Conservation (phyloP, 1,140 invertebrate species). For the Microplitis mediator region DNA sequence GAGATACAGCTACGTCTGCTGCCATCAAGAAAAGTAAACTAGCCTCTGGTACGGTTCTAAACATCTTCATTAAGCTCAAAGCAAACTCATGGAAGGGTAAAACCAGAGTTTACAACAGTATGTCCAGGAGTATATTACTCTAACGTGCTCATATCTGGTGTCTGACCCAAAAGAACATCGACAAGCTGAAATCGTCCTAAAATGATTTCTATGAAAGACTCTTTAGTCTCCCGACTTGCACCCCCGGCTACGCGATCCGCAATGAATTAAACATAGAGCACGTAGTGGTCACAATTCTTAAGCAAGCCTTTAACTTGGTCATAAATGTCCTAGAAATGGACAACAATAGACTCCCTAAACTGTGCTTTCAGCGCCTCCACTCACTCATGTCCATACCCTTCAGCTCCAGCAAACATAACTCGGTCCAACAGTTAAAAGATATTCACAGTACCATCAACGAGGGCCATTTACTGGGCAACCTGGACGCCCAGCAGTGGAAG, state of each 20-base stretch:
- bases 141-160: slow-evolving; percentile 6
- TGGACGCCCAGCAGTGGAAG: too few species aligned
- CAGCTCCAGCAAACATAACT: not conserved
- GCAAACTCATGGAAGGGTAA: slow-evolving; percentile 8
- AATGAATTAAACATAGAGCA: not conserved
- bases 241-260: not conserved
- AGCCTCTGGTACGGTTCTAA: not conserved
- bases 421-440: too few species aligned
- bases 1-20: not conserved
- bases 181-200: not conserved
- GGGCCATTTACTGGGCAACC: too few species aligned
- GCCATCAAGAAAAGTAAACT: not conserved
- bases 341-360: slow-evolving; percentile 1
- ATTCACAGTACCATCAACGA: too few species aligned
- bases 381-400: not conserved
- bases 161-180: not conserved
- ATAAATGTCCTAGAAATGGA: slow-evolving; percentile 9
- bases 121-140: not conserved
- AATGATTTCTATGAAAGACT: slow-evolving; percentile 7
- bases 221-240: slow-evolving; percentile 1
- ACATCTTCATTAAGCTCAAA: slow-evolving; percentile 4
- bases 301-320: slow-evolving; percentile 4
- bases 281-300: not conserved
- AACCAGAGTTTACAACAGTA: not conserved
- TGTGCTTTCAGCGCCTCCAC: slow-evolving; percentile 10